Conservation (phyloP, 2,113 vertebrate species). For the Solea senegalensis region DNA sequence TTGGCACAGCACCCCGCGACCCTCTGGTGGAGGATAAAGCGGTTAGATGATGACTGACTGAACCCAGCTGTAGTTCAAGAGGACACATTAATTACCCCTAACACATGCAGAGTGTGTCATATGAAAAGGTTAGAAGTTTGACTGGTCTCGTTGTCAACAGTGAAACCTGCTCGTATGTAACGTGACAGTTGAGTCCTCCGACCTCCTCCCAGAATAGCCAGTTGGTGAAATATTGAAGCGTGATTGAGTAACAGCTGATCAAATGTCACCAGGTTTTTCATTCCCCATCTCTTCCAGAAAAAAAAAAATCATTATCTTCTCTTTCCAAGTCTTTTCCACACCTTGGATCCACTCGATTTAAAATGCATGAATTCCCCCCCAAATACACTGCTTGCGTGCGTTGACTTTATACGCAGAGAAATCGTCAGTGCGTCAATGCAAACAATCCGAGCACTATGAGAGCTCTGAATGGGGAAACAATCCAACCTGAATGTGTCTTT, state of each 20-base stretch:
- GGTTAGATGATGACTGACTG: too few relatives aligned
- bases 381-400: background rate
- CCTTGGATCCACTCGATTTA: slow-evolving; percentile 50
- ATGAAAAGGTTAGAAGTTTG: slow-evolving; percentile 45
- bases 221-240: slow-evolving; percentile 5
- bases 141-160: slow-evolving; percentile 4
- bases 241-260: slow-evolving; percentile 17
- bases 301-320: background rate
- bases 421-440: slow-evolving; percentile 67
- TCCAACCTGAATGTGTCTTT: slow-evolving; percentile 85
- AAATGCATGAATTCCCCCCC: slow-evolving; percentile 50
- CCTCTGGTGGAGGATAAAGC: too few relatives aligned
- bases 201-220: slow-evolving; percentile 8
- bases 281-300: background rate
- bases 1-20: too few relatives aligned
- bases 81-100: slow-evolving; percentile 55
- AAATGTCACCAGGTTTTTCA: background rate
- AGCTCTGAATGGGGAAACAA: slow-evolving; percentile 64
- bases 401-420: slow-evolving; percentile 23
- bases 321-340: slow-evolving; percentile 22
- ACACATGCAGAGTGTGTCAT: slow-evolving; percentile 42
- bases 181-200: background rate
- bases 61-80: slow-evolving; percentile 1
- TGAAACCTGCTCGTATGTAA: slow-evolving; percentile 17
- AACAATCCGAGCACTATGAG: slow-evolving; percentile 52